Evolutionary conservation across 2,888 invertebrate species (phyloP).

Genomic region (Caenorhabditis parvicauda): DNA sequence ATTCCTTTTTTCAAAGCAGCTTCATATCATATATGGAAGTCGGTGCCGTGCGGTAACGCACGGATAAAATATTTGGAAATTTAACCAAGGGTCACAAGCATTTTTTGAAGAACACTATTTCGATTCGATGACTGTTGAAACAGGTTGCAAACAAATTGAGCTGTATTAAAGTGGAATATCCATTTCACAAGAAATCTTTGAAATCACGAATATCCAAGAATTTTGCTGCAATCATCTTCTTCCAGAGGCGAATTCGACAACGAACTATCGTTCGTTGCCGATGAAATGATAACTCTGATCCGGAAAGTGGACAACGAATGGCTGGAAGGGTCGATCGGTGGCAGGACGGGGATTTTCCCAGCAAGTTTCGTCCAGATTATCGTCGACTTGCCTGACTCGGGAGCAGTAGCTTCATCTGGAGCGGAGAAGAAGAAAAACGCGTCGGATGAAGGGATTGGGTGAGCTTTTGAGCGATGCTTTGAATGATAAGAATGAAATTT

Average conservation of each 20-base stretch:
- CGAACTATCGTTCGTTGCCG: constrained; percentile 48
- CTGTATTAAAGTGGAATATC: not conserved
- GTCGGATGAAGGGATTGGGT: constrained; percentile 3
- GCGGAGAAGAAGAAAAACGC: constrained; percentile 9
- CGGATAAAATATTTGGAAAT: not conserved
- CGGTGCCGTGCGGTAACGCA: too few species aligned
- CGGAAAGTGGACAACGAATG: constrained; percentile 45
- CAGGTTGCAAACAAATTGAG: too few species aligned
- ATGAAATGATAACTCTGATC: constrained; percentile 42
- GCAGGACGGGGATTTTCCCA: constrained; percentile 35
- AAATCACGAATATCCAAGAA: not conserved
- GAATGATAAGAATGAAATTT: constrained; percentile 20
- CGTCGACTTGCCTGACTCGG: constrained; percentile 22
- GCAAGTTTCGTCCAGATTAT: constrained; percentile 34
- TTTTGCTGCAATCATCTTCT: not conserved
- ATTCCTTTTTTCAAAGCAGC: too few species aligned
- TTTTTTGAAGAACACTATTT: not conserved
- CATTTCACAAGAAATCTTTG: not conserved
- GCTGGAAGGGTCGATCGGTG: constrained; percentile 38
- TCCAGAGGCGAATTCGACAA: constrained; percentile 46
- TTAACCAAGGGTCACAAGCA: not conserved
- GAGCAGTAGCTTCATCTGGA: constrained; percentile 1
- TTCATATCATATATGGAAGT: too few species aligned
- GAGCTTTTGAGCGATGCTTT: not conserved
- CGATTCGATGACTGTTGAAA: not conserved